Evolutionary conservation across 2,797 vertebrate genomes (phyloP).

Genomic region (Paguma larvata): DNA sequence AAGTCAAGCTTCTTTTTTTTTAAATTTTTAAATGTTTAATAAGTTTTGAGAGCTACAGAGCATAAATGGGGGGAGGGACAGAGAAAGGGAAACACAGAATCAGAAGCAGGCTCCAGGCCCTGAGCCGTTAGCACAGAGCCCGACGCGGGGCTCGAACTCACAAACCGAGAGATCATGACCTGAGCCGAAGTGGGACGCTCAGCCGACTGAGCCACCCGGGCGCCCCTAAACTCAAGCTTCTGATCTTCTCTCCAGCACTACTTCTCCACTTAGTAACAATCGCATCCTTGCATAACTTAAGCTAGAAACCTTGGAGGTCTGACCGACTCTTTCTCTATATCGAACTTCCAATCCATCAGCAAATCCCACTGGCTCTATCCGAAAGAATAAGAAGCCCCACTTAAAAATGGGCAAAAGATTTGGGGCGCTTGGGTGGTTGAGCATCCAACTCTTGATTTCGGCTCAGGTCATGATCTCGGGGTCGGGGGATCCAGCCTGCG

Average conservation of each 20-base stretch:
- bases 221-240: background rate
- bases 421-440: background rate
- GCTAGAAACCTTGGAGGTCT: background rate
- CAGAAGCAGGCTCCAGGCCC: no score
- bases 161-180: no score
- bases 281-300: background rate
- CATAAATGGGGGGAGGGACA: no score
- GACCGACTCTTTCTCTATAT: background rate
- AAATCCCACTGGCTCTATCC: background rate
- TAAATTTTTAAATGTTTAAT: no score
- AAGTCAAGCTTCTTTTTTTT: background rate
- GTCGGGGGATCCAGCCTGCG: background rate
- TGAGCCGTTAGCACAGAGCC: no score
- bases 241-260: background rate
- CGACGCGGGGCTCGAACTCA: no score
- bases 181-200: no score
- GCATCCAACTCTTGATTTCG: background rate
- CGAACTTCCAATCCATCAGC: background rate
- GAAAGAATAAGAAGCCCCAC: conserved; percentile 25
- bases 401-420: conserved; percentile 13
- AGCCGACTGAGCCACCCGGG: no score
- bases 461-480: background rate
- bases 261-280: background rate
- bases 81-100: no score
- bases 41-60: no score